phyloP scores from a whole-genome alignment of 2,888 invertebrate genomes.

The Chironomus tentans region DNA sequence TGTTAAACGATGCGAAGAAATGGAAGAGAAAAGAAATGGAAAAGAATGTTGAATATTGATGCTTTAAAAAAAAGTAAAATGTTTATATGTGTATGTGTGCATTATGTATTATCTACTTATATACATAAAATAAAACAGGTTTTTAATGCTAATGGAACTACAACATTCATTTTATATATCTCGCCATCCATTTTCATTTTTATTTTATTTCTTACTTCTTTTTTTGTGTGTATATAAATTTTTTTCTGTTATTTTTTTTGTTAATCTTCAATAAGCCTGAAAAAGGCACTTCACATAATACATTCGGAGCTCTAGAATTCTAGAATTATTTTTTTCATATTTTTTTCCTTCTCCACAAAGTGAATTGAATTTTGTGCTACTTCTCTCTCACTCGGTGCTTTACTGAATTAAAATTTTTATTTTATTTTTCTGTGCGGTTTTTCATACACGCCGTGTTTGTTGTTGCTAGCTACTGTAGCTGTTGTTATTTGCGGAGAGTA shows the following conservation, averaged over 20 bases:
- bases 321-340: too few relatives aligned
- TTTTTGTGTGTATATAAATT: not conserved
- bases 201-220: slow-evolving; percentile 7
- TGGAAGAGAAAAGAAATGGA: slow-evolving; percentile 7
- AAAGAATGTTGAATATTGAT: slow-evolving; percentile 22
- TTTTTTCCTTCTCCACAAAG: too few relatives aligned
- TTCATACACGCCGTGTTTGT: too few relatives aligned
- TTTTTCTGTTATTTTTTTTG: not conserved
- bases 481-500: too few relatives aligned
- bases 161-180: slow-evolving; percentile 21
- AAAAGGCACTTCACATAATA: slow-evolving; percentile 20
- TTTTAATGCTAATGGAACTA: slow-evolving; percentile 22
- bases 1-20: not conserved
- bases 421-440: too few relatives aligned
- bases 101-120: too few relatives aligned
- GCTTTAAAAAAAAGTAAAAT: slow-evolving; percentile 3
- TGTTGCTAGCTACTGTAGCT: too few relatives aligned
- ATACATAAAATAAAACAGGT: slow-evolving; percentile 16
- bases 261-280: slow-evolving; percentile 23
- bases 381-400: too few relatives aligned
- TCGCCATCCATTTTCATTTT: not conserved
- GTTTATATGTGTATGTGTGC: not conserved
- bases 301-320: too few relatives aligned
- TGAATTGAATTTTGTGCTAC: too few relatives aligned
- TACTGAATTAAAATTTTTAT: too few relatives aligned